Evolutionary conservation across 2,797 vertebrate genomes (phyloP), one percentile per base, ranked within the genome.

Genomic region (Dicrostonyx torquatus): DNA sequence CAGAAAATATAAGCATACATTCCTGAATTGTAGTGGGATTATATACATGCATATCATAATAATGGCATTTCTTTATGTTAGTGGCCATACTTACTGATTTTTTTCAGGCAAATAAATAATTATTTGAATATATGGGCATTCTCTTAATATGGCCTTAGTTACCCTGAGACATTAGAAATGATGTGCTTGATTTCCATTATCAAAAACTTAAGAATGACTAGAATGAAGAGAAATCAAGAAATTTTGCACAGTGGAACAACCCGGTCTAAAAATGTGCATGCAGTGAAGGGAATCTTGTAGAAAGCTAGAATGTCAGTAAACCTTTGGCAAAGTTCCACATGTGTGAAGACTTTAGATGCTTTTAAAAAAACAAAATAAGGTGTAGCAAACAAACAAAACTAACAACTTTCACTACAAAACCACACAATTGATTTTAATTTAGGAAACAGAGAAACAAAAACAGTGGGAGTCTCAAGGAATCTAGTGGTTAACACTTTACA

Each of bases 51-150:
- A 86, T 58, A 79, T 22, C n/a, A 48, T 91, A 29, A 82, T 37
- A 95, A 89, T 48, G 5, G 53, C 17, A 34, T 64, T 64, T 76
- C 26, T 58, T 22, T 70, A 87, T 91, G 64, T 13, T 58, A 83
- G 7, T 45, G 20, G 88, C 24, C 68, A 70, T 48, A 86, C 87
- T 93, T 94, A 89, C 12, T 78, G 92, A 70, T n/a, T 85, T 91
- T 78, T 87, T 78, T 50, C 1, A 66, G 22, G 43, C 22, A 80
- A 85, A 58, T 77, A 87, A 95, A 26, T 58, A 17, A 64, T 0
- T 26, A 86, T 75, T 86, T 94, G 10, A 86, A 87, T 93, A 29
- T 62, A n/a, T 13, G 4, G 4, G 1, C 37, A 88, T 91, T 91
- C 10, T 43, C 18, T 64, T 31, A 76, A 75, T n/a, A 55, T 89